phyloP scores from a whole-genome alignment of 2,113 vertebrate species.

The Axis porcinus region DNA sequence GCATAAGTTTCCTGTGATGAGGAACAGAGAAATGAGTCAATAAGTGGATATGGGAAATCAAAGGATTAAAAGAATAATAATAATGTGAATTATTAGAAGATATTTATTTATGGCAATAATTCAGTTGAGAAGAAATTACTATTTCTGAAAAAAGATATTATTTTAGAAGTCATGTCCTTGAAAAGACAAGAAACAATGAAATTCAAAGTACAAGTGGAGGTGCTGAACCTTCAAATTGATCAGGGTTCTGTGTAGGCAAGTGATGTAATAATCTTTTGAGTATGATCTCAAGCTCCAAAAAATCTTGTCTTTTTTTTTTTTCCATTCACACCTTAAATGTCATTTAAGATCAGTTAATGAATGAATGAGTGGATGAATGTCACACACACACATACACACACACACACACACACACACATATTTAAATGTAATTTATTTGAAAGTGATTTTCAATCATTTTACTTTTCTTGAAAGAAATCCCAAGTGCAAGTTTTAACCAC shows the following conservation, averaged over 20 bases:
- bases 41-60: not conserved
- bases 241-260: not conserved
- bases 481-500: not conserved
- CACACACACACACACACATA: too few species aligned
- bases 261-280: not conserved
- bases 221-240: not conserved
- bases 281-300: not conserved
- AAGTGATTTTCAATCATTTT: not conserved
- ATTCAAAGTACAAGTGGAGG: not conserved
- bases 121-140: not conserved
- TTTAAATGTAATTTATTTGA: not conserved
- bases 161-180: not conserved
- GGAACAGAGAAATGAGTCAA: not conserved
- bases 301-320: not conserved
- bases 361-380: not conserved
- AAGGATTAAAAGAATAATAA: not conserved
- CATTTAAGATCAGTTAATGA: not conserved
- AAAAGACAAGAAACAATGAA: not conserved
- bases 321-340: not conserved
- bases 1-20: not conserved
- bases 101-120: not conserved
- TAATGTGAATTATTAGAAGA: not conserved
- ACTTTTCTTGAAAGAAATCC: not conserved
- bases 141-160: not conserved
- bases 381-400: not conserved